A percentile compares a stretch with the other conserved stretches of the same genome.
Evolutionary conservation across 2,888 invertebrate genomes (phyloP).

Genomic region (Scrobipalpa costella): DNA sequence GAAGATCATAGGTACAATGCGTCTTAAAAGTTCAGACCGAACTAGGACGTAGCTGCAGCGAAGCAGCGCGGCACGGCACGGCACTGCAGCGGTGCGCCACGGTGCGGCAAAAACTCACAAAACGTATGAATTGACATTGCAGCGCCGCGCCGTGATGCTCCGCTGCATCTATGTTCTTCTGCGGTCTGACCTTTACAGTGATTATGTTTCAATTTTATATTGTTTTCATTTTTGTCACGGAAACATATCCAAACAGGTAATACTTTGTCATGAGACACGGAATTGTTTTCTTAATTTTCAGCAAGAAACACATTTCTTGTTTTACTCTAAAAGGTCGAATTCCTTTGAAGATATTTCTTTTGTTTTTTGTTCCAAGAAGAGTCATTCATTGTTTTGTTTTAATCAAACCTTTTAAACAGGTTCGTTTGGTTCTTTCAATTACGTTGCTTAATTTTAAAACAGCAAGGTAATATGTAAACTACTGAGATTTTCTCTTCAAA

Average conservation of each 20-base stretch:
- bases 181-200: too few relatives aligned
- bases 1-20: too few relatives aligned
- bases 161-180: too few relatives aligned
- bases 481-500: neutral
- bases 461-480: neutral
- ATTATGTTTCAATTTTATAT: too few relatives aligned
- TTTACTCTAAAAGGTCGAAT: neutral
- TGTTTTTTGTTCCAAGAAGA: conserved; percentile 8
- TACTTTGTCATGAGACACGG: neutral
- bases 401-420: conserved; percentile 10
- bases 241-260: neutral
- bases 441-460: neutral
- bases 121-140: too few relatives aligned
- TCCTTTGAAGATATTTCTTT: conserved; percentile 17
- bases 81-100: too few relatives aligned
- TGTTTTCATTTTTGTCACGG: neutral
- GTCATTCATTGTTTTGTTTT: conserved; percentile 12
- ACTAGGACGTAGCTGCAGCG: too few relatives aligned
- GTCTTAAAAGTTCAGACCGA: too few relatives aligned
- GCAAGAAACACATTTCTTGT: neutral
- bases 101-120: too few relatives aligned
- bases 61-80: too few relatives aligned
- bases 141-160: too few relatives aligned
- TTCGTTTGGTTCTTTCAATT: neutral
- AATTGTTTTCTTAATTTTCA: conserved; percentile 15